Evolutionary conservation across 2,113 vertebrate species (phyloP).

Genomic region (Capreolus pygargus): DNA sequence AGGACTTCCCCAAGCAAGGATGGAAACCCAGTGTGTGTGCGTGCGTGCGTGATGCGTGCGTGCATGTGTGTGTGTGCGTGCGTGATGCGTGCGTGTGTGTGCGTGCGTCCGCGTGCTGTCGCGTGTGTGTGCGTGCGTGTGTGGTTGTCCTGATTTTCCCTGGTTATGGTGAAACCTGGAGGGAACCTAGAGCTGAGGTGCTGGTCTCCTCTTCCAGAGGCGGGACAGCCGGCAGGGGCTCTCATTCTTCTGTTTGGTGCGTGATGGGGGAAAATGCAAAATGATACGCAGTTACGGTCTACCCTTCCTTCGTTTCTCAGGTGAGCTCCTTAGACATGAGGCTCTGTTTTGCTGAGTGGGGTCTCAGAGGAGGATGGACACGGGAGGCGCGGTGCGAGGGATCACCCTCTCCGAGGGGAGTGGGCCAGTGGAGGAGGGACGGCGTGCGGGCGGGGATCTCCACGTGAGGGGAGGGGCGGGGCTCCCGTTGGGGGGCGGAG

Average conservation of each 20-base stretch:
- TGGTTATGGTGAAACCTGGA: neutral
- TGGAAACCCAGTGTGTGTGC: neutral
- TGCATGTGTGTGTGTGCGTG: accelerated
- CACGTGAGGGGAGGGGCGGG: too few species aligned
- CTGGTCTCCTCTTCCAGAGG: neutral
- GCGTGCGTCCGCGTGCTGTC: accelerated
- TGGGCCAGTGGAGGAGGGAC: neutral
- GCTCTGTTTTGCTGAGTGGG: neutral
- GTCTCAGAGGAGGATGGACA: neutral
- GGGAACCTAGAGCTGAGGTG: neutral
- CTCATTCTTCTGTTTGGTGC: neutral
- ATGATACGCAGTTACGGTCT: neutral
- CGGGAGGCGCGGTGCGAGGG: neutral
- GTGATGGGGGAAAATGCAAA: neutral
- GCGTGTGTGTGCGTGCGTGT: too few species aligned
- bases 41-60: too few species aligned
- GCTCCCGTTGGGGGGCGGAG: neutral
- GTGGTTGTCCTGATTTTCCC: neutral
- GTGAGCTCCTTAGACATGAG: neutral
- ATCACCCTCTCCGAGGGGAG: neutral
- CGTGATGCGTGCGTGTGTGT: too few species aligned
- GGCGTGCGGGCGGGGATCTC: neutral
- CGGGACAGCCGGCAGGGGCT: neutral
- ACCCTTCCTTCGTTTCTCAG: neutral
- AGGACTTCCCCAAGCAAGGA: neutral